A percentile compares a stretch with the other conserved stretches of the same genome.
Evolutionary conservation across 2,888 invertebrate genomes (phyloP).

Genomic region (Camptogramma bilineatum): DNA sequence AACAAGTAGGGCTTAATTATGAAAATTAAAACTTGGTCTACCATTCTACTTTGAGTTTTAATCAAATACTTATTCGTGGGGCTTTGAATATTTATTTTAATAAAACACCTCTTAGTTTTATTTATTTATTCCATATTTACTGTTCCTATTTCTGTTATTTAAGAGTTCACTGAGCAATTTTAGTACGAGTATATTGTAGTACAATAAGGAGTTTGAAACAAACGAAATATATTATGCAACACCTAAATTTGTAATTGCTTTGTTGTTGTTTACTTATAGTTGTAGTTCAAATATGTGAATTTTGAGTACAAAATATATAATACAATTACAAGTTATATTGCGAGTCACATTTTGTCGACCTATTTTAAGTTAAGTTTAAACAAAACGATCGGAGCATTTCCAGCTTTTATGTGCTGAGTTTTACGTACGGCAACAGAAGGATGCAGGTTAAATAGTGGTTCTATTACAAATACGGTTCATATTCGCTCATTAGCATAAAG

Average conservation of each 20-base stretch:
- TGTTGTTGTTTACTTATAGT: too few relatives aligned
- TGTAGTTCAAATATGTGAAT: too few relatives aligned
- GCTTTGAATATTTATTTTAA: conserved; percentile 10
- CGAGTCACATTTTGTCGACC: neutral
- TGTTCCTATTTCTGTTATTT: neutral
- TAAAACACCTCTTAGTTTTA: neutral
- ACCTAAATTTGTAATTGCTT: too few relatives aligned
- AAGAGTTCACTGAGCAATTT: too few relatives aligned
- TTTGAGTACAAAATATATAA: too few relatives aligned
- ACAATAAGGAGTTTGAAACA: too few relatives aligned
- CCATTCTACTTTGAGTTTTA: conserved; percentile 23
- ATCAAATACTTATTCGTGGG: conserved; percentile 18
- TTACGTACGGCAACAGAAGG: conserved; percentile 36
- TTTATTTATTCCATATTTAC: neutral
- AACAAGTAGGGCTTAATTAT: conserved; percentile 34
- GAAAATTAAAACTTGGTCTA: conserved; percentile 34
- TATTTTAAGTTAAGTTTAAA: neutral
- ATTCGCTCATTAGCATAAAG: conserved; percentile 72
- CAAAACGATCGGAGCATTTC: neutral
- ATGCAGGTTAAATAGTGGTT: conserved; percentile 65
- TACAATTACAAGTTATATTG: too few relatives aligned
- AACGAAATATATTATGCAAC: too few relatives aligned
- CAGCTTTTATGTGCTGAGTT: conserved; percentile 16
- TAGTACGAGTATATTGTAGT: too few relatives aligned
- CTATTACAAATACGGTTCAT: conserved; percentile 61